Base-by-base conservation (phyloP, 2,888 invertebrate genomes). In the Andricus curvator region DNA sequence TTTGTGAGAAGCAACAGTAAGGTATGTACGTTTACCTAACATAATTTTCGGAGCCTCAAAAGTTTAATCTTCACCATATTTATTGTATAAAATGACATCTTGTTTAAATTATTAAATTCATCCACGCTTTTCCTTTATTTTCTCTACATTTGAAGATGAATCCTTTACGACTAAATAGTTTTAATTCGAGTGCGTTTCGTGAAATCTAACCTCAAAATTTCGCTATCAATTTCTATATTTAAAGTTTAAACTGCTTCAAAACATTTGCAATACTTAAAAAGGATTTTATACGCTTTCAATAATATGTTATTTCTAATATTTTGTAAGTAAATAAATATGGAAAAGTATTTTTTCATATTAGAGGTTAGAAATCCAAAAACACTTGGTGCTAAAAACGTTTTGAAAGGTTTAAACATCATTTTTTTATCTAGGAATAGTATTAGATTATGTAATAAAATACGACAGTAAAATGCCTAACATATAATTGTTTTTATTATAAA, bases 101-200 rank as follows among this genome's bases (percentile, higher is more conserved):
- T 9, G n/a, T 11, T 56, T 11, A n/a, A n/a, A 56, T n/a, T 11
- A 11, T 11, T n/a, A 1, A 56, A 56, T n/a, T 56, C n/a, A n/a
- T n/a, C n/a, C 3, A 9, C 3, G 0, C 11, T 4, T 56, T 9
- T n/a, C 17, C n/a, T 56, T 9, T 22, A 0, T n/a, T 56, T 9
- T n/a, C n/a, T 9, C 4, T 17, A 56, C 11, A n/a, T n/a, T n/a
- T n/a, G 0, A n/a, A 22, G 0, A 67, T 77, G 85, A 11, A 87
- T 87, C 81, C 77, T 88, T 22, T 83, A 86, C 68, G 85, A 84
- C n/a, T 56, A n/a, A 56, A 56, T n/a, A 3, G 56, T 56, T 56
- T n/a, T n/a, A n/a, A 56, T 56, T 56, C 51, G 51, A 51, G 15
- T 15, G 44, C 2, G 44, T n/a, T 11, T 56, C 56, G 11, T n/a